These are phyloP conservation scores for Turdus rufiventris DNA, from an alignment of 2,113 vertebrate genomes.

Conservation along the genomic window DNA sequence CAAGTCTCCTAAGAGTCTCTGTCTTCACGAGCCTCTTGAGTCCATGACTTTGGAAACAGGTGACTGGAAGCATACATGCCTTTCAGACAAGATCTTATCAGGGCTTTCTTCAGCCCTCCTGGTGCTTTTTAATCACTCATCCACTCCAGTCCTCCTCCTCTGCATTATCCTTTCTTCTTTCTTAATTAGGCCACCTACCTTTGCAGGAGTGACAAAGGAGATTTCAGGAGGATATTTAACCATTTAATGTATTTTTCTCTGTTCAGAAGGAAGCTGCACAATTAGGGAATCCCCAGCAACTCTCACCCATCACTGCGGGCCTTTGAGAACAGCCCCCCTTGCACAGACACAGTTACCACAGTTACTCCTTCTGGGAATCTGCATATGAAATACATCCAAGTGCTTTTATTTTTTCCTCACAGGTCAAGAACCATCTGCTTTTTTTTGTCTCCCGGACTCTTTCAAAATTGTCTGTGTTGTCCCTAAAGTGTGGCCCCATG, in stretches of 20 bases:
- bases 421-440: neutral
- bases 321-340: neutral
- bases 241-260: neutral
- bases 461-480: neutral
- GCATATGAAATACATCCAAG: fast-evolving
- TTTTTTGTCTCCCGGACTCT: neutral
- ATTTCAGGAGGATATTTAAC: neutral
- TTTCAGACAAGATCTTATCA: neutral
- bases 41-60: neutral
- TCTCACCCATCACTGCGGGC: neutral
- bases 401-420: neutral
- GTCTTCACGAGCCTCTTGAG: neutral
- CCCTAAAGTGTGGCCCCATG: neutral
- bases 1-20: neutral
- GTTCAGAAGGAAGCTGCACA: neutral
- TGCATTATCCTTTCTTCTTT: neutral
- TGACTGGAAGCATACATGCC: fast-evolving
- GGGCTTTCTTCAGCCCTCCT: neutral
- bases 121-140: neutral
- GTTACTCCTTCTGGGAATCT: neutral
- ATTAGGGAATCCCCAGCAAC: neutral
- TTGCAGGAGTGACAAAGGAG: neutral
- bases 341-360: neutral
- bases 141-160: neutral
- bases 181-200: neutral